These are phyloP conservation scores for Proisotoma minuta DNA, from an alignment of 2,888 invertebrate species.

Conservation along the genomic window DNA sequence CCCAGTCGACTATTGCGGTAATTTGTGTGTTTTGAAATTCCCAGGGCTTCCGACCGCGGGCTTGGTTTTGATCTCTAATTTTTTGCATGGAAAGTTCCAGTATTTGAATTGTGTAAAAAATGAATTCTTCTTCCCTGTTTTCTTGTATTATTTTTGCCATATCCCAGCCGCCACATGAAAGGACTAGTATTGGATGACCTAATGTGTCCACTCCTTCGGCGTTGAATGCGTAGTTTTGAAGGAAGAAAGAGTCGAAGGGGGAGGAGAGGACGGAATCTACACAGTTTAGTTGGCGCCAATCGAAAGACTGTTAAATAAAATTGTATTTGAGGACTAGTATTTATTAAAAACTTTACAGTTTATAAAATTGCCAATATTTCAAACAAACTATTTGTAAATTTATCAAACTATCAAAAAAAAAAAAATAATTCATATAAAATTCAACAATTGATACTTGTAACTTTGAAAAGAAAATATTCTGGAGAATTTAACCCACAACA, in stretches of 20 bases:
- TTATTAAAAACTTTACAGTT: too few relatives aligned
- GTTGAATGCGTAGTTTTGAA: not conserved
- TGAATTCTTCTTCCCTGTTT: not conserved
- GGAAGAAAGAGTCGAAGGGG: not conserved
- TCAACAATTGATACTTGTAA: too few relatives aligned
- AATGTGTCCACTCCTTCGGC: not conserved
- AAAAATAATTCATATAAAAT: too few relatives aligned
- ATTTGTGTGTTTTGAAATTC: not conserved
- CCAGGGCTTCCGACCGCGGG: not conserved
- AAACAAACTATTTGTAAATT: too few relatives aligned
- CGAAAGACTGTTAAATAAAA: not conserved
- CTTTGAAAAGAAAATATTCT: too few relatives aligned
- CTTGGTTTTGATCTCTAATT: not conserved
- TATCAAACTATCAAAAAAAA: too few relatives aligned
- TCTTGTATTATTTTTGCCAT: not conserved
- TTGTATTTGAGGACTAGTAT: too few relatives aligned
- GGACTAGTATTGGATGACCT: not conserved
- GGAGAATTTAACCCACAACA: too few relatives aligned
- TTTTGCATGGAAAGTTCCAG: not conserved
- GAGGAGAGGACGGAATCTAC: not conserved
- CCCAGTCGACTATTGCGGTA: not conserved
- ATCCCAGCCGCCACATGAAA: not conserved
- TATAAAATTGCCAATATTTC: too few relatives aligned
- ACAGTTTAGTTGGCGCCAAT: not conserved
- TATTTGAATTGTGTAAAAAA: not conserved